Evolutionary conservation across 2,888 invertebrate species (phyloP), one percentile per base, ranked within the genome.

Genomic region (Meta bourneti): DNA sequence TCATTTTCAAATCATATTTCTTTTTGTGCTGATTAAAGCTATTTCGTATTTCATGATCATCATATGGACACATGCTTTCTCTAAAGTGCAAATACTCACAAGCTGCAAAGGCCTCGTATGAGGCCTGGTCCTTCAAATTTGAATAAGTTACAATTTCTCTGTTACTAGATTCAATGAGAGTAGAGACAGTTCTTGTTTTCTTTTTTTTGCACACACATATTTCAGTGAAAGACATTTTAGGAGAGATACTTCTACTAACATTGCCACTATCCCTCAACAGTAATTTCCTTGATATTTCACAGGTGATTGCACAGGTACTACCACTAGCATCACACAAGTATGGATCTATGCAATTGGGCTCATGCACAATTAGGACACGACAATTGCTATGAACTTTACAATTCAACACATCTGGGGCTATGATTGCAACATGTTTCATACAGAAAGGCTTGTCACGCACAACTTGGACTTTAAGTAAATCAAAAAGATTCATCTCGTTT

Each of bases 331-430:
- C 19, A 20, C 91, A 91, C 13, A 91, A 19, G 78, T 81, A 91
- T 16, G 91, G 91, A 52, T 91, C 87, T 5, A 7, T 34, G 34
- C 91, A 91, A 13, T 71, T 52, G 0, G 34, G 6, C 34, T 13
- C 71, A 61, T 91, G 91, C 34, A n/a, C 1, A n/a, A 91, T 51
- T 51, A 80, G 77, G 0, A 72, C 7, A 79, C 49, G 49, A 54
- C 91, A 91, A 77, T 91, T 78, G 6, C 16, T 52, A 61, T 91
- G 91, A 0, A 9, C 16, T 13, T 7, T n/a, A 61, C 91, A 91
- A 16, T 7, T 13, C 1, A 13, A 54, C 19, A 79, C 49, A 11
- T 49, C 9, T 9, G 91, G 91, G 52, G 48, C 49, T 20, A 83
- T 54, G 16, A 87, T 48, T 0, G 34, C 54, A 16, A 78, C 11